Percentiles rank a stretch among this genome's conserved stretches.
phyloP scores from a whole-genome alignment of 2,797 vertebrate genomes.

The Microchirus variegatus region DNA sequence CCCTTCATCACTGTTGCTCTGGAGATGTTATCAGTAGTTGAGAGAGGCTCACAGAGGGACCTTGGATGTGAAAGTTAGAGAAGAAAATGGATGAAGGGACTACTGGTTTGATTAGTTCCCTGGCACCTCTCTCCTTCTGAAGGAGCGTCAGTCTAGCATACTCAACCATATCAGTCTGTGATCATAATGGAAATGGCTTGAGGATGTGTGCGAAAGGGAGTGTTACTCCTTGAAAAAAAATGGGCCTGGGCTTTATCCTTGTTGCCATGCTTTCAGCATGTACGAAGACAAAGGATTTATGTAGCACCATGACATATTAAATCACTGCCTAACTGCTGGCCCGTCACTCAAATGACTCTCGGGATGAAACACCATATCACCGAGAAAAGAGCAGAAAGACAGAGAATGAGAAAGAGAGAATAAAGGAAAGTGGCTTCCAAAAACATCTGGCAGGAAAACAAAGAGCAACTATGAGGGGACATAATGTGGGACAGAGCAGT shows the following conservation, averaged over 20 bases:
- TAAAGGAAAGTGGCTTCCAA: conserved; percentile 45
- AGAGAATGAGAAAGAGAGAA: conserved; percentile 37
- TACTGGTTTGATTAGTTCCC: conserved; percentile 54
- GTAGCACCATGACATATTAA: conserved; percentile 67
- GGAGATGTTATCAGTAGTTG: conserved; percentile 52
- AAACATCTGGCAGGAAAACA: conserved; percentile 59
- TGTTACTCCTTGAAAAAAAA: conserved; percentile 66
- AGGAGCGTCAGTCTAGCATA: conserved; percentile 38
- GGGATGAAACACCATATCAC: conserved; percentile 63
- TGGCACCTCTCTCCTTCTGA: conserved; percentile 42
- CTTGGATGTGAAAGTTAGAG: conserved; percentile 56
- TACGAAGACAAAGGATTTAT: conserved; percentile 77
- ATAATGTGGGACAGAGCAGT: conserved; percentile 38
- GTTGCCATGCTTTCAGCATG: conserved; percentile 61
- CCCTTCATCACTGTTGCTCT: conserved; percentile 31
- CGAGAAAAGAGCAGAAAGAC: conserved; percentile 28
- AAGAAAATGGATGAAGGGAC: conserved; percentile 64
- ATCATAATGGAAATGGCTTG: conserved; percentile 79
- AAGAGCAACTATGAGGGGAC: conserved; percentile 53
- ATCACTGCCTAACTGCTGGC: conserved; percentile 69
- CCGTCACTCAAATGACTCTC: conserved; percentile 67
- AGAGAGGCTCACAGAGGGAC: conserved; percentile 47
- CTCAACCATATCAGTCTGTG: conserved; percentile 61
- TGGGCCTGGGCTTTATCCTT: conserved; percentile 51
- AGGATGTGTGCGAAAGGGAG: conserved; percentile 53